Evolutionary conservation across 1,140 invertebrate species (phyloP).

Genomic region (Scaptomyza graminum): DNA sequence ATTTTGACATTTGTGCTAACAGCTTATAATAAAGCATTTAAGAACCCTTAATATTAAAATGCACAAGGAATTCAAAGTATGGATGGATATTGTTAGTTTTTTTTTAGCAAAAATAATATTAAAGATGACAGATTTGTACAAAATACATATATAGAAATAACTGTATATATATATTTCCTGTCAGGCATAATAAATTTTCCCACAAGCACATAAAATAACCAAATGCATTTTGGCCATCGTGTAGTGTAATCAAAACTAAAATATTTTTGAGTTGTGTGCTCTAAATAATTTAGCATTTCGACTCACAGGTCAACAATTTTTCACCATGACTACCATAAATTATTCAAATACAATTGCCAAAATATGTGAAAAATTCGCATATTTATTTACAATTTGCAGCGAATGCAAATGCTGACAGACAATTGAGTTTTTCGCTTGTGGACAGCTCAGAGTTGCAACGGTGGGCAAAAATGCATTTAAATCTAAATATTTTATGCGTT

Average conservation of each 20-base stretch:
- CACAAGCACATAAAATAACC: not conserved
- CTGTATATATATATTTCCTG: not conserved
- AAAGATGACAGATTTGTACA: not conserved
- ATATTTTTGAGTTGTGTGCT: slow-evolving; percentile 6
- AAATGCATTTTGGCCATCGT: not conserved
- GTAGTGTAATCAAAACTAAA: not conserved
- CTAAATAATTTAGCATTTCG: slow-evolving; percentile 19
- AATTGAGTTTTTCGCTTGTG: slow-evolving; percentile 39
- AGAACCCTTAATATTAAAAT: slow-evolving; percentile 6
- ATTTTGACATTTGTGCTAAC: slow-evolving; percentile 73
- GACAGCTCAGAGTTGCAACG: slow-evolving; percentile 7
- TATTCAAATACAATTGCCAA: slow-evolving; percentile 65
- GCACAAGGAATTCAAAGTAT: not conserved
- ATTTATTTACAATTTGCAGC: slow-evolving; percentile 55
- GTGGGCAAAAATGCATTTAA: slow-evolving; percentile 31
- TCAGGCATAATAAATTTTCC: not conserved
- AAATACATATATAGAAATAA: too few species aligned
- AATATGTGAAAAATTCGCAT: slow-evolving; percentile 50
- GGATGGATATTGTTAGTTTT: not conserved
- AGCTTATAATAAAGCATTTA: slow-evolving; percentile 70
- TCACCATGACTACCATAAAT: slow-evolving; percentile 35
- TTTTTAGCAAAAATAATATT: not conserved
- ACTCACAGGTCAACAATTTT: slow-evolving; percentile 16
- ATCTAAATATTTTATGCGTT: slow-evolving; percentile 52
- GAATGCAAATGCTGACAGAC: slow-evolving; percentile 63